Evolutionary conservation across 2,888 invertebrate species (phyloP), one percentile per base, ranked within the genome.

Genomic region (Eristalinus sepulchralis): DNA sequence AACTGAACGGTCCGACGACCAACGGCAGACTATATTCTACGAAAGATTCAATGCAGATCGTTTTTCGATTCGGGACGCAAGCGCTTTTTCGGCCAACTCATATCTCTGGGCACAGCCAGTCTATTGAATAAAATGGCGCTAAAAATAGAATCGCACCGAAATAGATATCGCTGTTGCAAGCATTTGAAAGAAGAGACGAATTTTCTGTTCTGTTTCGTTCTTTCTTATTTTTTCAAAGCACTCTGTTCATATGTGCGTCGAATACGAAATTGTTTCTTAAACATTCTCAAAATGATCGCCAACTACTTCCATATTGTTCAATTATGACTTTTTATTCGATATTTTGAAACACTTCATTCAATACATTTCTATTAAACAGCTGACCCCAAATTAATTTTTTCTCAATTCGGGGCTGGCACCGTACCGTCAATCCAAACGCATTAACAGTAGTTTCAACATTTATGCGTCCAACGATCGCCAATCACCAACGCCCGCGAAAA

Each of bases 1-100:
- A 91, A 92, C 92, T 93, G 92, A 92, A 91, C 92, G 91, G 91
- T 91, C 93, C 93, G 93, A 92, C 93, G 91, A 92, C 91, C 92
- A 91, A 92, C 91, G 92, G 92, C 92, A 93, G 93, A 93, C 93
- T 93, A 91, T 92, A 92, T 91, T 91, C 90, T 90, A 89, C 71
- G 89, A 89, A 87, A 88, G 88, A 89, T 90, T 89, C 89, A 89
- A 89, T 87, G 81, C 88, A 89, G 91, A 92, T 92, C 90, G 89
- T 84, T 90, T 90, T 90, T 89, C 88, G 79, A 78, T 67, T 80
- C 70, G 53, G 39, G 78, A 81, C 79, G 81, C 86, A 86, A 79
- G 82, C 86, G 79, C 80, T 70, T 72, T 83, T 85, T 63, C 79
- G 67, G 55, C 77, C 64, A 77, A 64, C 66, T 63, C 20, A 77